Base-by-base conservation (phyloP, 2,888 invertebrate genomes). In the Trissoscelio sp. region DNA sequence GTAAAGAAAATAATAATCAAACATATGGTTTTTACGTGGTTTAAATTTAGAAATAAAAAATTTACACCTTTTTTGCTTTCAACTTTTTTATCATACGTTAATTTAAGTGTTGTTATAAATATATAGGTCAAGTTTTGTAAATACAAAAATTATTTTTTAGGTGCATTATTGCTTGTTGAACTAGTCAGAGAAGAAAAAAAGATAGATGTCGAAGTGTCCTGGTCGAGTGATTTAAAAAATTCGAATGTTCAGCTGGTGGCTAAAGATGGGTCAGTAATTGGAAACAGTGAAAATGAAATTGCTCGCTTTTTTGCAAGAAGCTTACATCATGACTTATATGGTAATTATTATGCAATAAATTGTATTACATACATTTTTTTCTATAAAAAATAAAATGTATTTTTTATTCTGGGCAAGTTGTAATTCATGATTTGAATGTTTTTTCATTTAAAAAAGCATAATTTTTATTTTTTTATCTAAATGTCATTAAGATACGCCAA, bases 261-360 rank as follows among this genome's bases (percentile, higher is more conserved):
- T 3, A 55, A 77, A 1, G 82, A 88, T 58, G 86, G 85, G 9
- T 79, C 77, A 48, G 11, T 88, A 6, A 28, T 91, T 22, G 88
- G 85, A 44, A 87, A 88, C 72, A 86, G 81, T 55, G 85, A 72
- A 55, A 87, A 83, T 31, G 88, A 89, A 79, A 85, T 89, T 16
- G 85, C 85, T 67, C 89, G 91, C 1, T 91, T 87, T 62, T 84
- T 91, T 9, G 88, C 89, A n/a, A 87, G 91, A 83, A 85, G 83
- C n/a, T 74, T 85, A n/a, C 83, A 85, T 39, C 16, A 72, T 5
- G 74, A 87, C 39, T 83, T 91, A 11, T 91, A 91, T 84, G 91
- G 91, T 90, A 85, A 42, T 39, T 20, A 31, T n/a, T n/a, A n/a
- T n/a, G n/a, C n/a, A n/a, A n/a, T n/a, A n/a, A n/a, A n/a, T n/a